A percentile compares a stretch with the other conserved stretches of the same genome.
Conservation (phyloP, 1,140 invertebrate species). For the Cotesia typhae region DNA sequence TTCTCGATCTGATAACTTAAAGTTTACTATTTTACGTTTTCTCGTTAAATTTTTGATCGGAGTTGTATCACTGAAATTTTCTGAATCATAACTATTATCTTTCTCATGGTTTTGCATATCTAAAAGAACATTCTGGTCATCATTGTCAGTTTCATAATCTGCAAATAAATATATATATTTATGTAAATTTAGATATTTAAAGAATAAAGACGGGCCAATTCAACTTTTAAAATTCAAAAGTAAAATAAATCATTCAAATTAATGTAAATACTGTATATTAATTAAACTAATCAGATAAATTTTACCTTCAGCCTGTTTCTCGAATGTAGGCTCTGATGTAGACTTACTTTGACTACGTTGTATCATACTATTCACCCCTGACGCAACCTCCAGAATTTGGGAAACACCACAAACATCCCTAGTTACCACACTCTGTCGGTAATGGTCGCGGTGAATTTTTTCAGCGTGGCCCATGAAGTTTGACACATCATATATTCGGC, state of each 20-base stretch:
- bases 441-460: neutral
- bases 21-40: neutral
- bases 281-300: neutral
- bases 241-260: neutral
- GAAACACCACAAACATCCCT: neutral
- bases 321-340: neutral
- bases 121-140: neutral
- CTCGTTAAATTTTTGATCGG: neutral
- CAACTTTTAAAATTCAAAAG: neutral
- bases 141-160: neutral
- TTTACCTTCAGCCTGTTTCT: neutral
- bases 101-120: neutral
- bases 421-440: neutral
- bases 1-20: neutral
- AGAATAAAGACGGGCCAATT: neutral
- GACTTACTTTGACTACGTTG: neutral
- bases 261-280: neutral
- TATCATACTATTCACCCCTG: neutral
- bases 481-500: neutral
- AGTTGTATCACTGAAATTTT: neutral
- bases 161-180: neutral
- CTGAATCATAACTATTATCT: neutral
- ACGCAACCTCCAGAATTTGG: neutral
- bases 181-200: slow-evolving; percentile 4
- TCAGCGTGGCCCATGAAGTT: neutral